Evolutionary conservation across 2,113 vertebrate genomes (phyloP), one percentile per base, ranked within the genome.

Genomic region (Aegypius monachus): DNA sequence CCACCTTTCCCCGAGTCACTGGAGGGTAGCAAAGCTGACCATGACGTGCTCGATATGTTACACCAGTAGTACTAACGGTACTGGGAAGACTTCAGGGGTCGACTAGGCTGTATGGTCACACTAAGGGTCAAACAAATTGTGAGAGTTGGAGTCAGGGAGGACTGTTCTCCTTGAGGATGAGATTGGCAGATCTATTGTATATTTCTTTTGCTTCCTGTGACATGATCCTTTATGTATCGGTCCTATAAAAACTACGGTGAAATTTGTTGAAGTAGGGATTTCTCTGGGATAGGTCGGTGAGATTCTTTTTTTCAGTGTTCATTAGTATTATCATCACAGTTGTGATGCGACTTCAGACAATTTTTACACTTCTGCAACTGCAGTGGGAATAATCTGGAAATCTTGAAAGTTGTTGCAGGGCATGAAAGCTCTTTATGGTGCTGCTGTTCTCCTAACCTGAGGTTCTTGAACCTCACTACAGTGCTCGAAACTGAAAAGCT

Each of bases 1-100:
- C 19, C 20, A 38, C 13, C 5, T 25, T 79, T 94, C 78, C 16
- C 21, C 22, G 40, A 16, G 48, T 77, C 16, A n/a, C 18, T 85
- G 59, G 16, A 73, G 71, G 17, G 18, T 32, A n/a, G 31, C 40
- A 84, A 62, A 84, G 53, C n/a, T 63, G 58, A 22, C 26, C 20
- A 4, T 52, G 23, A 18, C 0, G 0, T 38, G 19, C n/a, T 73
- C 1, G 4, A 4, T 72, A 21, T 27, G 7, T 78, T 21, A 11
- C 31, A 22, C 11, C 45, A 36, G 23, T 36, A 16, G 22, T 75
- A 9, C 32, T 61, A 6, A 42, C 6, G 7, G 42, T 42, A 52
- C 16, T 58, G 42, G n/a, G 59, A 81, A 63, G 5, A 0, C 21
- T 62, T 66, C 5, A 14, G 10, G 5, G 10, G 10, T 66, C 0